Evolutionary conservation across 2,113 vertebrate species (phyloP).

Genomic region (Colinus virginianus): DNA sequence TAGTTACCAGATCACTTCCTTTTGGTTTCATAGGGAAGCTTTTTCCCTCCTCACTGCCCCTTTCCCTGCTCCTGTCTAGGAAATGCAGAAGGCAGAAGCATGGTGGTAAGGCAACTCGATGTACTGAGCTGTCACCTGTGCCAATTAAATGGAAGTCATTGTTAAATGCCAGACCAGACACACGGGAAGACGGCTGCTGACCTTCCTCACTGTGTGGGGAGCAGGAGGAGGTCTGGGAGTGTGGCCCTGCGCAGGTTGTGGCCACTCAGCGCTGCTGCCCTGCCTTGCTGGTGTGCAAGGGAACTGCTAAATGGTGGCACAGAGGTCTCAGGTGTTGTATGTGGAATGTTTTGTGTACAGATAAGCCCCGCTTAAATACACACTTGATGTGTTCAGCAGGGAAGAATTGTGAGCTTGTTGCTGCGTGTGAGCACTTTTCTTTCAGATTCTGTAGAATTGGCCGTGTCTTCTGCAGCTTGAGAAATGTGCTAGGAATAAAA

Average conservation of each 20-base stretch:
- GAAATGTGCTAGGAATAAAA: background rate
- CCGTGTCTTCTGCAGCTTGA: background rate
- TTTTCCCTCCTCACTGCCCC: background rate
- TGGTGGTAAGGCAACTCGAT: background rate
- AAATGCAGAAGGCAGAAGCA: background rate
- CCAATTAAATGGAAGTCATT: background rate
- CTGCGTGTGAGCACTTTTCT: background rate
- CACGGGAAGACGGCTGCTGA: background rate
- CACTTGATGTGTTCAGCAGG: background rate
- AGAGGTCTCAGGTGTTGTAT: accelerated
- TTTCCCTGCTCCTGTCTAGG: background rate
- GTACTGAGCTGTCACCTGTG: background rate
- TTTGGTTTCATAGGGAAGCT: background rate
- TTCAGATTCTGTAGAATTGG: background rate
- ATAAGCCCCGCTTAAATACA: accelerated
- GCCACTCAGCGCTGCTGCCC: accelerated
- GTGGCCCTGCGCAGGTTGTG: background rate
- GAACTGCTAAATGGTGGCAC: background rate
- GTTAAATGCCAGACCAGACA: background rate
- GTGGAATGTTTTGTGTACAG: background rate
- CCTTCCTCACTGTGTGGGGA: background rate
- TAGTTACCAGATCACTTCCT: background rate
- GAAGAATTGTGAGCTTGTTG: background rate
- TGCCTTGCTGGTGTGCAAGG: background rate
- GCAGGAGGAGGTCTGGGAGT: background rate